Evolutionary conservation across 2,888 invertebrate species (phyloP), one percentile per base, ranked within the genome.

Genomic region (Sarcophaga subvicina): DNA sequence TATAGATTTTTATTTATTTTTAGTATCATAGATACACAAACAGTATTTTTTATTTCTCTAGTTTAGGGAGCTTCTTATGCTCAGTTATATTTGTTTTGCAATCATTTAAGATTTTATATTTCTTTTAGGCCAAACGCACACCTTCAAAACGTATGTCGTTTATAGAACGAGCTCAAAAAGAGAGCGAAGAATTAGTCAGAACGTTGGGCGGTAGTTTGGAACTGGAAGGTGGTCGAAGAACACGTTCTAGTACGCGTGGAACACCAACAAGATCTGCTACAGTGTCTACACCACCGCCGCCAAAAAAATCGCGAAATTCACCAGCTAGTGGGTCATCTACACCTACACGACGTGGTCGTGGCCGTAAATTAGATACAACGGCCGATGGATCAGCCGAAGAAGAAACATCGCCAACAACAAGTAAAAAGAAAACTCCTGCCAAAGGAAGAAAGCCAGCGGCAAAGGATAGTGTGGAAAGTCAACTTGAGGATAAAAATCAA

Each of bases 121-220:
- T 86, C 80, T 73, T 85, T 14, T 83, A 93, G 89, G 90, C 90
- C 80, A 93, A 93, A 89, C 90, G 93, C 47, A 93, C 93, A 3
- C 93, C 93, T 64, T 90, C 91, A 3, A 93, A 93, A 88, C 92
- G 93, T 3, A 90, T 91, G 85, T 91, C 93, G 10, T 92, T 91
- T 47, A 91, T 93, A 86, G 93, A 93, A 89, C 90, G 92, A n/a
- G 93, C 93, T 70, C 93, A 93, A 84, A 91, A 91, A 14, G 93
- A 93, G 89, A 93, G 93, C 67, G 93, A 93, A 83, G 93, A 93
- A 75, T 89, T 93, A 17, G 92, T 93, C 0, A 92, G 93, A 80
- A 93, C 90, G 45, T 91, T 93, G 91, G 93, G 93, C n/a, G 93
- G 93, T 17, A 92, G 90, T 59, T 77, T 93, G 59, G 93, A 93